A percentile compares a stretch with the other conserved stretches of the same genome.
phyloP scores from a whole-genome alignment of 2,113 vertebrate species.

The Megaceryle maxima region DNA sequence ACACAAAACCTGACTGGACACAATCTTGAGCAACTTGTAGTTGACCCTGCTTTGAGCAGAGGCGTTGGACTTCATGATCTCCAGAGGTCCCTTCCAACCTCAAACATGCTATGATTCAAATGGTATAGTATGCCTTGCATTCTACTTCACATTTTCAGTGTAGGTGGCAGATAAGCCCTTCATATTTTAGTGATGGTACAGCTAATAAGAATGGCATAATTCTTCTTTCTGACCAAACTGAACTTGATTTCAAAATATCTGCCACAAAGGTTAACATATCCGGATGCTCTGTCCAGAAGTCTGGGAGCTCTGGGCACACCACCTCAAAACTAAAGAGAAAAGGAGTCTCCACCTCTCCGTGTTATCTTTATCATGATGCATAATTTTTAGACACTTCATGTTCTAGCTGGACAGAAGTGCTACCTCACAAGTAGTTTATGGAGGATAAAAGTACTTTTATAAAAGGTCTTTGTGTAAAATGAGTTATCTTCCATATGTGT shows the following conservation, averaged over 20 bases:
- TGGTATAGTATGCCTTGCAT: neutral
- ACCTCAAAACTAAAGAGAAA: neutral
- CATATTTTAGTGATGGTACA: neutral
- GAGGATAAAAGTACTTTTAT: neutral
- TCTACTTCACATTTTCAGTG: neutral
- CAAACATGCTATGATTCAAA: neutral
- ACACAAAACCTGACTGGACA: neutral
- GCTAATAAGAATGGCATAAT: neutral
- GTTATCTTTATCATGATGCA: neutral
- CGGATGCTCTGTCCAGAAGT: neutral
- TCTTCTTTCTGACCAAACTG: neutral
- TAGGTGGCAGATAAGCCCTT: neutral
- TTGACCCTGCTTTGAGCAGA: neutral
- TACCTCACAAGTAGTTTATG: neutral
- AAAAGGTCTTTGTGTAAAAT: neutral
- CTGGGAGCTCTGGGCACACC: neutral
- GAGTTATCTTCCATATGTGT: neutral
- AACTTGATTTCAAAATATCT: neutral
- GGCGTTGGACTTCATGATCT: neutral
- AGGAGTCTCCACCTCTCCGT: neutral
- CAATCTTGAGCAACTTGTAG: neutral
- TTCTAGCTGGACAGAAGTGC: neutral
- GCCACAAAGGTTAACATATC: neutral
- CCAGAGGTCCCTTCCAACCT: neutral
- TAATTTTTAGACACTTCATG: neutral